These are phyloP conservation scores for Tinamus guttatus DNA, from an alignment of 2,113 vertebrate genomes.

Conservation along the genomic window DNA sequence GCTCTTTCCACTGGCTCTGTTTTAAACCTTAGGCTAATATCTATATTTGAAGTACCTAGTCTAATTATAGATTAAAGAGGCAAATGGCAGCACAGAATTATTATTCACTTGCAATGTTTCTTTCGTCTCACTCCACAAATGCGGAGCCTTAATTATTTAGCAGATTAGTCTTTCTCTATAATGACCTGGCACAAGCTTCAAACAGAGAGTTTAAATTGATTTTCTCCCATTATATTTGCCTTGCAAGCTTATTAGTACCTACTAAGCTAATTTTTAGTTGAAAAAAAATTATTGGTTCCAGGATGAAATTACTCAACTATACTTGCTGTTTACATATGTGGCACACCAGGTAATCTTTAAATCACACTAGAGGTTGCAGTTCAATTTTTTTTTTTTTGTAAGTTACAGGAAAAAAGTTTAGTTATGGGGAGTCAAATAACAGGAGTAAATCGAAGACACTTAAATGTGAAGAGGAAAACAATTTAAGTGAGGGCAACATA, in stretches of 20 bases:
- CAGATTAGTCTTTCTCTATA: constrained; percentile 43
- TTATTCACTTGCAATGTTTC: constrained; percentile 47
- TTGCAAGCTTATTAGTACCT: constrained; percentile 54
- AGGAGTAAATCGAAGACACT: background rate
- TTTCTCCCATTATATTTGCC: constrained; percentile 30
- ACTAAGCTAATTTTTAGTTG: constrained; percentile 52
- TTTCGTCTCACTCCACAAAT: constrained; percentile 43
- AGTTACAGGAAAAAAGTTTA: background rate
- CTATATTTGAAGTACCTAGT: constrained; percentile 55
- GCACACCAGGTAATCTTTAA: constrained; percentile 42
- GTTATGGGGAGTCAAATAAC: background rate
- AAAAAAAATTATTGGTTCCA: constrained; percentile 45
- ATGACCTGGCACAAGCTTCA: constrained; percentile 40
- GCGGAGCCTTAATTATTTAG: constrained; percentile 43
- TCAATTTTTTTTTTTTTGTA: background rate
- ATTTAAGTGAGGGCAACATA: background rate
- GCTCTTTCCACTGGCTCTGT: background rate
- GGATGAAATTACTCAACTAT: constrained; percentile 38
- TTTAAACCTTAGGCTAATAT: constrained; percentile 42
- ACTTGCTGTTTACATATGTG: background rate
- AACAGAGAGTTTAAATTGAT: constrained; percentile 36
- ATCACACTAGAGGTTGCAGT: background rate
- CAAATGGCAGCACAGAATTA: constrained; percentile 2
- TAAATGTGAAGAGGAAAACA: background rate
- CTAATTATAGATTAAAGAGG: constrained; percentile 47